phyloP scores from a whole-genome alignment of 2,888 invertebrate species.

The Caenorhabditis sp. region DNA sequence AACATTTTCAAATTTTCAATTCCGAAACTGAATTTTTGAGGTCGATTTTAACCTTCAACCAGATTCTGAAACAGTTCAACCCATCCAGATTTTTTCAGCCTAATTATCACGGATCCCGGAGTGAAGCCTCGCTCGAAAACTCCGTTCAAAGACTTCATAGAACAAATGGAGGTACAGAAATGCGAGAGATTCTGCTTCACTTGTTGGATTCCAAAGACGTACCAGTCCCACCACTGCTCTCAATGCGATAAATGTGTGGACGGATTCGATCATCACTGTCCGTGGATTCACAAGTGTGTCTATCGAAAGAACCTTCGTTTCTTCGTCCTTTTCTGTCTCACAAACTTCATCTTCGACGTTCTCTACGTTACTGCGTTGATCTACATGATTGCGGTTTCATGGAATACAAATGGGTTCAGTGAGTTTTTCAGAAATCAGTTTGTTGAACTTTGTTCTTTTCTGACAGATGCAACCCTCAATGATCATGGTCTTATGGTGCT shows the following conservation, averaged over 20 bases:
- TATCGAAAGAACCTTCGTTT: conserved; percentile 68
- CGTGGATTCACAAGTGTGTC: conserved; percentile 74
- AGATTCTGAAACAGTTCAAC: too few relatives aligned
- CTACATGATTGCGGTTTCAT: conserved; percentile 26
- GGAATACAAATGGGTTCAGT: conserved; percentile 57
- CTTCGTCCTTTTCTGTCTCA: conserved; percentile 70
- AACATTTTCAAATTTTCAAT: too few relatives aligned
- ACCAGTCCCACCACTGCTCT: conserved; percentile 69
- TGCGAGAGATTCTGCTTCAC: conserved; percentile 56
- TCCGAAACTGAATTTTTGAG: too few relatives aligned
- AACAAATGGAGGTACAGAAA: conserved; percentile 25
- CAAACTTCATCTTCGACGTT: conserved; percentile 55
- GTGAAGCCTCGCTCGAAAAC: conserved; percentile 15
- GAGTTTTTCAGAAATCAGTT: neutral
- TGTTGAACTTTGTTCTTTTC: conserved; percentile 7
- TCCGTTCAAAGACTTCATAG: conserved; percentile 26
- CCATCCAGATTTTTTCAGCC: conserved; percentile 30
- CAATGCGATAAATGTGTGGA: conserved; percentile 73
- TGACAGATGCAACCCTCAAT: conserved; percentile 52
- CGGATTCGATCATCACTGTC: conserved; percentile 76
- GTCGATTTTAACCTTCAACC: too few relatives aligned
- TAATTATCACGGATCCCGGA: conserved; percentile 50
- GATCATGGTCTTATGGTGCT: conserved; percentile 60
- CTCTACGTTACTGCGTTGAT: conserved; percentile 51
- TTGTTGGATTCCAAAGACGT: conserved; percentile 56